Conservation (phyloP, 2,113 vertebrate species). For the Solea senegalensis region DNA sequence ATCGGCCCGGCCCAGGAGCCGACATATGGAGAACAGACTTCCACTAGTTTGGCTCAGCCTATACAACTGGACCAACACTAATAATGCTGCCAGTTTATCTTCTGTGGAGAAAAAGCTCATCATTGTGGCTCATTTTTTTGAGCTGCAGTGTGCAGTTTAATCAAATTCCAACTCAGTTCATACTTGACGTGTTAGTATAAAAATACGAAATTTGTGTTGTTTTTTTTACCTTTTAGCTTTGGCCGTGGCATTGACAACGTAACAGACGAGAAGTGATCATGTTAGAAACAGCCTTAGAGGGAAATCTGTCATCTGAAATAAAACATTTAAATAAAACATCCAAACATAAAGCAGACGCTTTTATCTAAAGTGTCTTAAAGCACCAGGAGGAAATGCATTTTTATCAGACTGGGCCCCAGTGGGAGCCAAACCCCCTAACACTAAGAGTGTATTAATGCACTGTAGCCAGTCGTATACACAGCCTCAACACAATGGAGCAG, state of each 20-base stretch:
- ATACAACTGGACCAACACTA: conserved; percentile 36
- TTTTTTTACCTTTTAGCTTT: background rate
- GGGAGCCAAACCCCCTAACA: conserved; percentile 7
- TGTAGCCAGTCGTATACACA: conserved; percentile 29
- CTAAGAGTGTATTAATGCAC: background rate
- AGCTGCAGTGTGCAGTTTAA: no score
- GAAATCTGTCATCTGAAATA: conserved; percentile 7
- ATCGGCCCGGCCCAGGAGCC: conserved; percentile 59
- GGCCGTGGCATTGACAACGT: background rate
- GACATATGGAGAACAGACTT: conserved; percentile 66
- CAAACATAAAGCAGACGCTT: conserved; percentile 13
- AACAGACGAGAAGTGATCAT: background rate
- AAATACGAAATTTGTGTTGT: background rate
- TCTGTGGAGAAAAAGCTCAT: background rate
- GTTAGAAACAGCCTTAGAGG: background rate
- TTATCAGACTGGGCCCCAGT: conserved; percentile 4
- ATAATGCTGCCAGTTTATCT: background rate
- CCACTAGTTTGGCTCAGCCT: conserved; percentile 37
- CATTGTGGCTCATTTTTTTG: background rate
- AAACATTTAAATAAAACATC: conserved; percentile 45
- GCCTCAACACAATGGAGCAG: background rate
- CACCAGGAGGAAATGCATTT: conserved; percentile 17
- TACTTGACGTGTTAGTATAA: background rate
- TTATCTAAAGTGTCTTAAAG: conserved; percentile 5
- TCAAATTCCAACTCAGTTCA: background rate